Conservation (phyloP, 1,140 invertebrate genomes). For the Anoplophora glabripennis region DNA sequence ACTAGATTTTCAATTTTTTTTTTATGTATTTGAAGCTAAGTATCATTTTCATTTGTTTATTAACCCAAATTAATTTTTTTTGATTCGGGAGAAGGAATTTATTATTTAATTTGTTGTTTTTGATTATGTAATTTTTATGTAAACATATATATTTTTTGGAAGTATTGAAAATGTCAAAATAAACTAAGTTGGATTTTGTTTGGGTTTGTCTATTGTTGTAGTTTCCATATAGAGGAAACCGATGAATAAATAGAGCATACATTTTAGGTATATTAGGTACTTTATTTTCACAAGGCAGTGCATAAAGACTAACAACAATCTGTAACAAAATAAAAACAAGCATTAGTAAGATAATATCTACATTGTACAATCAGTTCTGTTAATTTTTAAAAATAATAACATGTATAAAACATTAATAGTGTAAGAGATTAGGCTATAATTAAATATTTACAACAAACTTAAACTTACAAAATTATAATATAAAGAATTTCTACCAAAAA, state of each 20-base stretch:
- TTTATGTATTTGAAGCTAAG: too few relatives aligned
- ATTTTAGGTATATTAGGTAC: constrained; percentile 7
- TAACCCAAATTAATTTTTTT: too few relatives aligned
- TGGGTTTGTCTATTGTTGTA: too few relatives aligned
- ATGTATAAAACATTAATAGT: background rate
- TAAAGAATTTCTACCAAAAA: background rate
- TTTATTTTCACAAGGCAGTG: constrained; percentile 27
- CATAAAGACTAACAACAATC: constrained; percentile 25
- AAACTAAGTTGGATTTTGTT: too few relatives aligned
- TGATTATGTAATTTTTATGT: too few relatives aligned
- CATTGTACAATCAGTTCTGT: constrained; percentile 17
- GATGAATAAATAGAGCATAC: too few relatives aligned
- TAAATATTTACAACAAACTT: background rate
- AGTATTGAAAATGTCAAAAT: too few relatives aligned
- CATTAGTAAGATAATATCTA: constrained; percentile 24
- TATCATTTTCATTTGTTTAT: too few relatives aligned
- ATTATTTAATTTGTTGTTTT: too few relatives aligned
- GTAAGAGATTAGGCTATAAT: background rate
- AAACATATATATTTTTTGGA: too few relatives aligned
- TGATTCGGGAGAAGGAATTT: too few relatives aligned
- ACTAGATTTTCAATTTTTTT: background rate
- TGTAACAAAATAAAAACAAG: constrained; percentile 27
- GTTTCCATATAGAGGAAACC: too few relatives aligned
- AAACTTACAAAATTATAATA: background rate
- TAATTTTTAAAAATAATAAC: constrained; percentile 1